These are phyloP conservation scores for Rosalia funebris DNA, from an alignment of 2,888 invertebrate species.

Conservation along the genomic window DNA sequence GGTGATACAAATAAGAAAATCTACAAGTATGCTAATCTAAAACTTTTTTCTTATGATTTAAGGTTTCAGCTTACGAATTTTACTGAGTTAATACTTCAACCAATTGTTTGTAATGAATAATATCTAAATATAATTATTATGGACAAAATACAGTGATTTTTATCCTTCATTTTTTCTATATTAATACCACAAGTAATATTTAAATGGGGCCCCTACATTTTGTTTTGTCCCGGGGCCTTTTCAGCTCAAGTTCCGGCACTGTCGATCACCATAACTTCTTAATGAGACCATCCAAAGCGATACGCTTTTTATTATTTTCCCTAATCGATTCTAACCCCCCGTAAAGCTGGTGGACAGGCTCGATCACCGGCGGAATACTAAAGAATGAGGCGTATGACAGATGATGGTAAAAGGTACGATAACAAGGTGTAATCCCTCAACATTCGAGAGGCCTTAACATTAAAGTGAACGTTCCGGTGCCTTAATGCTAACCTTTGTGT, in stretches of 20 bases:
- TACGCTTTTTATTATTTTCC: neutral
- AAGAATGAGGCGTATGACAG: constrained; percentile 13
- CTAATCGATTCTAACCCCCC: constrained; percentile 1
- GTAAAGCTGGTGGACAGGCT: constrained; percentile 5
- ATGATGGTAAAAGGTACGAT: constrained; percentile 21
- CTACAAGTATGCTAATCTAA: no score
- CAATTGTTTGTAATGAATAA: no score
- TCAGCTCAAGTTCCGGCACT: no score
- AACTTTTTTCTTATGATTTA: no score
- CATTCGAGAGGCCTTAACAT: constrained; percentile 9
- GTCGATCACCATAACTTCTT: no score
- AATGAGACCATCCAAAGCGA: neutral
- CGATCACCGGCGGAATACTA: constrained; percentile 9
- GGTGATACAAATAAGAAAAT: no score
- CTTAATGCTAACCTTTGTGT: constrained; percentile 15
- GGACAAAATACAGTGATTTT: neutral
- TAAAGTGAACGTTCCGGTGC: constrained; percentile 3
- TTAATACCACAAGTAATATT: neutral
- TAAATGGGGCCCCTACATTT: neutral
- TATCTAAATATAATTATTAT: neutral
- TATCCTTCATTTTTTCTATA: neutral
- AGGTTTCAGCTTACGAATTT: no score
- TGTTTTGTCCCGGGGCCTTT: no score
- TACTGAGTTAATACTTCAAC: no score
- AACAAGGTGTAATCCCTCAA: constrained; percentile 26